Conservation (phyloP, 2,797 vertebrate species). For the Eutrigla gurnardus region DNA sequence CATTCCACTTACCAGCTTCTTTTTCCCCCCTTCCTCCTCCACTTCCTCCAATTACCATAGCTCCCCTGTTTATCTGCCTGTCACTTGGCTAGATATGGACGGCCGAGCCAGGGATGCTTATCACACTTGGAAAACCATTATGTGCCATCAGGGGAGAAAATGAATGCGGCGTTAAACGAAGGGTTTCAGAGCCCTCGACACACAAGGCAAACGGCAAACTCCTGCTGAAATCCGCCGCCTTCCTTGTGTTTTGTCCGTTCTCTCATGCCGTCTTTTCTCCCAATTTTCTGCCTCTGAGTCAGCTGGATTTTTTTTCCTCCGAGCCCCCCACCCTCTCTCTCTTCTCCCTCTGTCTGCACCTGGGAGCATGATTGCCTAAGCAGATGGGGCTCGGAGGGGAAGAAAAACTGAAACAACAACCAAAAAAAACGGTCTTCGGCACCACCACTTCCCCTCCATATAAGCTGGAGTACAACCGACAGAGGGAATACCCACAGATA, state of each 20-base stretch:
- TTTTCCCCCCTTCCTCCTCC: constrained; percentile 58
- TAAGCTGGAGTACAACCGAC: constrained; percentile 35
- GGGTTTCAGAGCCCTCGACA: constrained; percentile 13
- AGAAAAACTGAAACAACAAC: constrained; percentile 73
- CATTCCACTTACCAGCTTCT: constrained; percentile 71
- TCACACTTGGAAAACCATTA: constrained; percentile 67
- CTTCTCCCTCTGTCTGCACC: constrained; percentile 66
- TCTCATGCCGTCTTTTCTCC: constrained; percentile 34
- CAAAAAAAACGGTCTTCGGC: constrained; percentile 57
- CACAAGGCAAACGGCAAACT: constrained; percentile 21
- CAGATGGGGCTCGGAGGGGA: constrained; percentile 78
- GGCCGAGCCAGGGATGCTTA: constrained; percentile 52
- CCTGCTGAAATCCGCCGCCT: constrained; percentile 43
- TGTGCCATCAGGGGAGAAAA: constrained; percentile 51
- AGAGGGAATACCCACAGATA: constrained; percentile 69
- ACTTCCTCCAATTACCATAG: constrained; percentile 76
- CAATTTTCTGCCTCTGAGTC: constrained; percentile 54
- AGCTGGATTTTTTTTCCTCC: constrained; percentile 65
- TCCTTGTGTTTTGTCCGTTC: constrained; percentile 50
- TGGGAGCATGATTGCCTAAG: constrained; percentile 78
- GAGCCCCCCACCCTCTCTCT: constrained; percentile 25
- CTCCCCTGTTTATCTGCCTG: constrained; percentile 67
- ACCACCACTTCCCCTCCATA: constrained; percentile 62
- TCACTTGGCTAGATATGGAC: constrained; percentile 59
- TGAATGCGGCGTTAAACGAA: constrained; percentile 48